A percentile compares a stretch with the other conserved stretches of the same genome.
These are phyloP conservation scores for Sarcophilus harrisii DNA, from an alignment of 2,797 vertebrate species.

Conservation along the genomic window DNA sequence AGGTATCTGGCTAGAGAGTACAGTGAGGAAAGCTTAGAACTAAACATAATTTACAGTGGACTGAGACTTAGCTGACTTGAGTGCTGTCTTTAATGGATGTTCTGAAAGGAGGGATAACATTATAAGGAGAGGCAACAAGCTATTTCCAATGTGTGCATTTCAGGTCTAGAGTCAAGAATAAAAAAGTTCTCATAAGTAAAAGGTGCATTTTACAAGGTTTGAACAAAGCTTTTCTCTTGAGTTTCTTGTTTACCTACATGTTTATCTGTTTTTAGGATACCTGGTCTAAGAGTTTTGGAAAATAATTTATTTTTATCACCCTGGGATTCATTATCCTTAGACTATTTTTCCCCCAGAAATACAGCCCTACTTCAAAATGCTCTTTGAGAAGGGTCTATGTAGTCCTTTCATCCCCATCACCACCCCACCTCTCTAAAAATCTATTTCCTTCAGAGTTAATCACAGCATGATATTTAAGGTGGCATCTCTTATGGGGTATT, in stretches of 20 bases:
- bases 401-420: slow-evolving; percentile 2
- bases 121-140: neutral
- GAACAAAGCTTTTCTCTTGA: neutral
- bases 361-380: neutral
- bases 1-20: neutral
- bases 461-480: slow-evolving; percentile 71
- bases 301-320: neutral
- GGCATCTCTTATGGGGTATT: slow-evolving; percentile 48
- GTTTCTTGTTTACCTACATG: neutral
- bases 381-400: neutral
- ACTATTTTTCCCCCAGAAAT: neutral
- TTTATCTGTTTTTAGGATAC: neutral
- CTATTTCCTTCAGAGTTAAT: slow-evolving; percentile 64
- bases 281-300: neutral
- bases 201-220: neutral
- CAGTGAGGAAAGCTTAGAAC: neutral
- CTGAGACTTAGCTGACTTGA: neutral
- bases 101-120: neutral
- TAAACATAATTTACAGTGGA: neutral
- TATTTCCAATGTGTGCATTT: neutral
- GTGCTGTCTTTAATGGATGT: neutral
- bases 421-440: neutral
- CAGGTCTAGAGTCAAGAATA: neutral
- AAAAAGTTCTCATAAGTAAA: neutral
- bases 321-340: slow-evolving; percentile 20